phyloP scores from a whole-genome alignment of 2,113 vertebrate species.

The Poecile atricapillus region DNA sequence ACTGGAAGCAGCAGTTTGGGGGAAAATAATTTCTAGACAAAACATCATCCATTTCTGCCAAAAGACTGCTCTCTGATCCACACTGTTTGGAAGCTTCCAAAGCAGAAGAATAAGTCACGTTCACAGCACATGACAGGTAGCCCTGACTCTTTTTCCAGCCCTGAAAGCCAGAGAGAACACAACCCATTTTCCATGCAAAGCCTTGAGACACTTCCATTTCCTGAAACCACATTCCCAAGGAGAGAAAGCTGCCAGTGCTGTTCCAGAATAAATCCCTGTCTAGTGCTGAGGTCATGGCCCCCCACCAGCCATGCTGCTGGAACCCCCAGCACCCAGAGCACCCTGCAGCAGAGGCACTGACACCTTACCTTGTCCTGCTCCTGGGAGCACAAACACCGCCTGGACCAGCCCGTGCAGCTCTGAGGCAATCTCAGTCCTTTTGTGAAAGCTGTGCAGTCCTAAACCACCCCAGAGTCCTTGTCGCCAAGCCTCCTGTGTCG shows the following conservation, averaged over 20 bases:
- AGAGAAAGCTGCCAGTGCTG: slow-evolving; percentile 4
- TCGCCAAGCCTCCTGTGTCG: not conserved
- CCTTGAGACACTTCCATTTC: not conserved
- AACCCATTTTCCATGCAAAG: slow-evolving; percentile 30
- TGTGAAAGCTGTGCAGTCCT: not conserved
- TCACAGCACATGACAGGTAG: not conserved
- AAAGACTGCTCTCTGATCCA: not conserved
- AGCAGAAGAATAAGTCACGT: not conserved
- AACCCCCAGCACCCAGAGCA: not conserved
- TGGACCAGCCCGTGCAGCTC: not conserved
- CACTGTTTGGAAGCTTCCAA: not conserved
- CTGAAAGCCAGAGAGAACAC: not conserved
- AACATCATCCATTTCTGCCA: not conserved
- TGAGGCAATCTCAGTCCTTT: not conserved
- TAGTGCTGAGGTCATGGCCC: not conserved
- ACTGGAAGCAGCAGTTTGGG: not conserved
- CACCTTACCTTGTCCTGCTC: not conserved
- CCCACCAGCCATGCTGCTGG: not conserved
- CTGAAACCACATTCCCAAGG: not conserved
- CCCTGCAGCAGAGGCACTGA: not conserved
- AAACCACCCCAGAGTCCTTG: not conserved
- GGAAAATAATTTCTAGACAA: not conserved
- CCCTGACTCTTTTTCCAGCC: not conserved
- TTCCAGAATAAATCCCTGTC: not conserved
- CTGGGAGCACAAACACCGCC: not conserved